Base-by-base conservation (phyloP, 2,113 vertebrate species). In the Anoura caudifer region DNA sequence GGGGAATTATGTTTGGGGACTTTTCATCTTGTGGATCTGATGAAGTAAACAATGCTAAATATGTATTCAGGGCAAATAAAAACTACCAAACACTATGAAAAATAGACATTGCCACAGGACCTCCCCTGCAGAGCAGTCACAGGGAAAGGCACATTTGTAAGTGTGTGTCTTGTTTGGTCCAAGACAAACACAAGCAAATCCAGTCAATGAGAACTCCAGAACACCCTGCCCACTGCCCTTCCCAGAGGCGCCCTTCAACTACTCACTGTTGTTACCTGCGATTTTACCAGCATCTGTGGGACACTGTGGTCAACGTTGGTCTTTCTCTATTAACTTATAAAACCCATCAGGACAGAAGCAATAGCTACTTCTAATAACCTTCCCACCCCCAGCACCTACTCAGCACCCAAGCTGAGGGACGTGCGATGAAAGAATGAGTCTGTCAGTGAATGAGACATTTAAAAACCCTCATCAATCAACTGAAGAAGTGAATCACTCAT, bases 401-500 rank as follows among this genome's bases (percentile, higher is more conserved):
- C 1, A 15, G 50, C 10, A 41, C 20, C 41, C 52, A 56, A 36
- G 36, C 67, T 73, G 14, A 20, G 80, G 67, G 41, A 79, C 11
- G 4, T 9, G 28, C 47, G 24, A 63, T 50, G 56, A 83, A 83
- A 91, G 31, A 69, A 93, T 28, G 33, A 95, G 93, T 36, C 84
- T 10, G 33, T 89, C 70, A 87, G 69, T 33, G 59, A 90, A 47
- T 26, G 20, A 76, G 41, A 83, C 24, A 85, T 72, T 95, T 87
- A 87, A 92, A 97, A 84, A 75, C 26, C 2, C 59, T 45, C 41
- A 6, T 56, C 70, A 63, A 92, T 94, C 80, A 96, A 43, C 0
- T 17, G 84, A 87, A 95, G 54, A 95, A 95, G 69, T 9, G 61
- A 94, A 94, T 93, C 75, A 76, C 41, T 97, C 94, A 84, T 19